A percentile compares a stretch with the other conserved stretches of the same genome.
Evolutionary conservation across 2,797 vertebrate species (phyloP).

Genomic region (Cuculus canorus): DNA sequence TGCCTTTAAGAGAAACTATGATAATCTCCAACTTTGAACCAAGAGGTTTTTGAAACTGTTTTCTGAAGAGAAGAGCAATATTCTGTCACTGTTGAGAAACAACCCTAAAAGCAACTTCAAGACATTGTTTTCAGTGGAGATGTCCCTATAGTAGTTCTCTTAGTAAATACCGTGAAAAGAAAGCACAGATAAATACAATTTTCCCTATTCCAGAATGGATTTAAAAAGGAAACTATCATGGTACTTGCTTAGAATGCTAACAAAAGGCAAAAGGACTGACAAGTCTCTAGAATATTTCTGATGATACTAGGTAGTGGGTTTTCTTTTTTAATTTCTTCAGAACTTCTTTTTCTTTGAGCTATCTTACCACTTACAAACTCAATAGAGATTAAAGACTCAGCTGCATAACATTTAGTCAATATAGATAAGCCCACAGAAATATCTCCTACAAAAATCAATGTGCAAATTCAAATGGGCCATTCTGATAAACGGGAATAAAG

Average conservation of each 20-base stretch:
- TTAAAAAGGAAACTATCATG: neutral
- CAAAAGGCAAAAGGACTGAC: neutral
- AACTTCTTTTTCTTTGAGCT: neutral
- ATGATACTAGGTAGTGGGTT: neutral
- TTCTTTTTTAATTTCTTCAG: conserved; percentile 5
- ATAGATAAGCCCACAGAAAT: conserved; percentile 29
- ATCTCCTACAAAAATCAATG: conserved; percentile 41
- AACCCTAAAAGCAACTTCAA: neutral
- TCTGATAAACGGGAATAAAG: conserved; percentile 11
- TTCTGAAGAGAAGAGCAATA: neutral
- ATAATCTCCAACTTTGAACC: neutral
- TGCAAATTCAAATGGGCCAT: neutral
- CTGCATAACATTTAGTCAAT: conserved; percentile 36
- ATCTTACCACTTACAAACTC: neutral
- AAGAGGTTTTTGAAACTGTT: neutral
- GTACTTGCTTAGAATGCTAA: neutral
- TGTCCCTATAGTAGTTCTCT: neutral
- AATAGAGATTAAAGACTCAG: conserved; percentile 15
- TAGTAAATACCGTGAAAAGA: neutral
- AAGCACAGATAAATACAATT: neutral
- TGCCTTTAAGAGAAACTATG: neutral
- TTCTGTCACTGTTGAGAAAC: neutral
- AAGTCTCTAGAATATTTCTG: neutral
- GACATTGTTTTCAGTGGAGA: neutral
- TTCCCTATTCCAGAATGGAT: neutral